Percentiles rank a stretch among this genome's conserved stretches.
phyloP scores from a whole-genome alignment of 2,797 vertebrate genomes.

The Australoheros facetus region DNA sequence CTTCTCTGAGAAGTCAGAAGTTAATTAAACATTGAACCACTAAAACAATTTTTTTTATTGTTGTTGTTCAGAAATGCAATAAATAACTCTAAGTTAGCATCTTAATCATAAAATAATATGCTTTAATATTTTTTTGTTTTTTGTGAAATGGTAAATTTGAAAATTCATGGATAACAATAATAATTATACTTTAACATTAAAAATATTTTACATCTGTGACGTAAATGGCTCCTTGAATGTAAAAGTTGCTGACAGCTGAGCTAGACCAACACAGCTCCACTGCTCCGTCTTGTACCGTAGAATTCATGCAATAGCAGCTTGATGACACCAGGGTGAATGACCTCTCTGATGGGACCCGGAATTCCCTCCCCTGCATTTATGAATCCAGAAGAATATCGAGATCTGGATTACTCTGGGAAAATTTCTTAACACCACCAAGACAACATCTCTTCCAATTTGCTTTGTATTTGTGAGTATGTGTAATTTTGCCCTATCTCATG shows the following conservation, averaged over 20 bases:
- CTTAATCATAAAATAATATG: rapidly evolving
- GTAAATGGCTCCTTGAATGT: not conserved
- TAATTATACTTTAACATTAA: not conserved
- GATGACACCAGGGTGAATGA: not conserved
- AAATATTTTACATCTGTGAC: not conserved
- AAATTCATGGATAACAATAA: not conserved
- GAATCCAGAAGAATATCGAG: too few relatives aligned
- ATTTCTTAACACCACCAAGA: not conserved
- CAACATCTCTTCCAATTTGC: not conserved
- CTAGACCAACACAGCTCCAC: not conserved
- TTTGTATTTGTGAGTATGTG: not conserved
- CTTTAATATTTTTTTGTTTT: not conserved
- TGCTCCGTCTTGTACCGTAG: not conserved
- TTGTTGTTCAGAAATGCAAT: rapidly evolving
- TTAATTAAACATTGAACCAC: not conserved
- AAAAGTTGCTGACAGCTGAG: not conserved
- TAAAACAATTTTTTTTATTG: too few relatives aligned
- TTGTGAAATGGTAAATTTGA: not conserved
- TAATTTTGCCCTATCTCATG: not conserved
- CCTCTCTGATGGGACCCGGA: not conserved
- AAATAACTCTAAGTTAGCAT: not conserved
- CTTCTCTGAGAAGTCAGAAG: not conserved
- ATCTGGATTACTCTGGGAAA: not conserved
- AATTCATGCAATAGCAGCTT: not conserved
- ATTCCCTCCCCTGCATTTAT: not conserved